These are phyloP conservation scores for Drosophila prosaltans DNA, from an alignment of 1,140 invertebrate genomes.

Conservation along the genomic window DNA sequence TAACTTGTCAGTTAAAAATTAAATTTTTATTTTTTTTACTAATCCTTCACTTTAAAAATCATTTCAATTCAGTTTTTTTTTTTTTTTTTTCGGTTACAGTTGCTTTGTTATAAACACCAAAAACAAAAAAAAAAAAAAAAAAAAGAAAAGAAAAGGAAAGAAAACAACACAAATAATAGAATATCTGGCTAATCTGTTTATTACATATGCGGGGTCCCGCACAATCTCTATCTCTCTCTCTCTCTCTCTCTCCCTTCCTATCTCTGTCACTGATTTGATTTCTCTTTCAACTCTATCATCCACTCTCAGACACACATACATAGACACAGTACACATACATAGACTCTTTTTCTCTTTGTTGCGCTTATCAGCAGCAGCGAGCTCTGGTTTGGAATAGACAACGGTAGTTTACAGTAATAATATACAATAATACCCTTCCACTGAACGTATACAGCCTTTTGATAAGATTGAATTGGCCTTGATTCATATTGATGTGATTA, in stretches of 20 bases:
- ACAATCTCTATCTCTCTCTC: not conserved
- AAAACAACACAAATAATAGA: not conserved
- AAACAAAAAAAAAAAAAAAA: not conserved
- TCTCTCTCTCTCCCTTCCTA: not conserved
- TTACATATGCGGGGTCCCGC: constrained; percentile 15
- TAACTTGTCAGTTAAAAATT: too few species aligned
- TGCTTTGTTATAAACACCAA: not conserved
- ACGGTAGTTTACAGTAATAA: not conserved
- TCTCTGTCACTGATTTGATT: constrained; percentile 7
- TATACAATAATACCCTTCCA: constrained; percentile 5
- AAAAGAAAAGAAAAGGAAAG: not conserved
- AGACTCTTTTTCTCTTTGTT: not conserved
- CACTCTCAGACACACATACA: not conserved
- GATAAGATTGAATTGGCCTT: constrained; percentile 15
- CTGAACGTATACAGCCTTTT: not conserved
- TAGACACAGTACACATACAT: too few species aligned
- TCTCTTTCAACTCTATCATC: not conserved
- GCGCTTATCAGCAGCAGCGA: constrained; percentile 14
- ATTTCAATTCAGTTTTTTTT: not conserved
- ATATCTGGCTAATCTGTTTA: constrained; percentile 16
- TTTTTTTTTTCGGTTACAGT: not conserved
- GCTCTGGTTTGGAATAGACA: not conserved
- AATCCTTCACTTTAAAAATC: not conserved
- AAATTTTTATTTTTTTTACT: too few species aligned
- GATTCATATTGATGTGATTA: not conserved